Evolutionary conservation across 2,888 invertebrate genomes (phyloP).

Genomic region (Agriotes lineatus): DNA sequence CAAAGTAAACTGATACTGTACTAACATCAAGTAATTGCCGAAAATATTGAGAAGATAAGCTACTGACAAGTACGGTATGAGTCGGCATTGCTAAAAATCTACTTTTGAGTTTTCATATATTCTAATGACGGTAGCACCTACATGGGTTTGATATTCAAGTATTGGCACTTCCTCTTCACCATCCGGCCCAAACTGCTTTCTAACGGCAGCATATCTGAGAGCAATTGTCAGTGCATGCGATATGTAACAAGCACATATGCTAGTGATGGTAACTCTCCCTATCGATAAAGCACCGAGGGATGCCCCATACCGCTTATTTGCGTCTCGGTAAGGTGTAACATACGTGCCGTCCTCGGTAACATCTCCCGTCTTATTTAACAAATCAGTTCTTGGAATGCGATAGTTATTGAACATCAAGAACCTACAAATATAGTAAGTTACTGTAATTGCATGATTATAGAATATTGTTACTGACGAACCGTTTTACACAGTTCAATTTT

Average conservation of each 20-base stretch:
- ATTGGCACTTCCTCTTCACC: conserved; percentile 82
- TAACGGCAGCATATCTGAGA: conserved; percentile 85
- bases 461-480: no score
- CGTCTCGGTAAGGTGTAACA: conserved; percentile 82
- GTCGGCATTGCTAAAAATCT: conserved; percentile 75
- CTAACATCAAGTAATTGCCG: conserved; percentile 69
- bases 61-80: conserved; percentile 77
- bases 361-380: conserved; percentile 89
- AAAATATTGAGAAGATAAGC: conserved; percentile 73
- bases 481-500: no score
- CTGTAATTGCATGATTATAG: no score
- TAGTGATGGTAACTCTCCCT: conserved; percentile 83
- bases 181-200: conserved; percentile 89
- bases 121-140: no score
- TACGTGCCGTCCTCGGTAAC: conserved; percentile 89
- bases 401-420: conserved; percentile 85
- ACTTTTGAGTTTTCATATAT: no score
- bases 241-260: conserved; percentile 71
- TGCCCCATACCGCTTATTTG: conserved; percentile 73
- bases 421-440: no score
- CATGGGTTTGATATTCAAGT: conserved; percentile 92
- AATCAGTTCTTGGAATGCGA: conserved; percentile 80
- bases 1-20: conserved; percentile 42
- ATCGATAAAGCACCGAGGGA: conserved; percentile 79
- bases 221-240: conserved; percentile 86